Evolutionary conservation across 2,113 vertebrate genomes (phyloP), one percentile per base, ranked within the genome.

Genomic region (Mandrillus leucophaeus): DNA sequence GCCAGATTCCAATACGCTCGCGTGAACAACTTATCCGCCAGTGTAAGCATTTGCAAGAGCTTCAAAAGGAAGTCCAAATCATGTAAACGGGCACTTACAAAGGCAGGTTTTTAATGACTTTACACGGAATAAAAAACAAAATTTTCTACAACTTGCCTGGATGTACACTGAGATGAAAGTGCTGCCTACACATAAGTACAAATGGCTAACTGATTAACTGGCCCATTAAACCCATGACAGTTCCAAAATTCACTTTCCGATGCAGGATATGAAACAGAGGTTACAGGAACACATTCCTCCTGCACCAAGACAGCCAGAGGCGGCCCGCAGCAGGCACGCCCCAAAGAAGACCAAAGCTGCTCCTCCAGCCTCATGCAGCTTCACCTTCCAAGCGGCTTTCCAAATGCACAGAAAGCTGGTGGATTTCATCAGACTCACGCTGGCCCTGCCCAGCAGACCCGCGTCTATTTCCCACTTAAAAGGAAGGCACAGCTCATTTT

Each of bases 381-480:
- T 48, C 7, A 22, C 27, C 61, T 64, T 64, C 61, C 61, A 13
- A 64, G 66, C 16, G 2, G 18, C 43, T n/a, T 25, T 48, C 82
- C 9, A 20, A 35, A 45, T 2, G 8, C 84, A 68, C 40, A 12
- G 35, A 48, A 76, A 45, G 18, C n/a, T 2, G 73, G 70, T n/a
- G 23, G 20, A 9, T 4, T 22, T 4, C 52, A 5, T 0, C 18
- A 38, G 25, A 32, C 2, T 11, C 1, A 0, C 2, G 22, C 45
- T 5, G 0, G 5, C 5, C 52, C 86, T 8, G 25, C 2, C 57
- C 22, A 14, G 35, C 38, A 30, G 20, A 25, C 38, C 38, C 27
- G 2, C 1, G 35, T 16, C 83, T 8, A 3, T 8, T 70, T 78
- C 80, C 94, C n/a, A 45, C 18, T 83, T 35, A 76, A 75, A 81